Evolutionary conservation across 1,140 invertebrate genomes (phyloP), one percentile per base, ranked within the genome.

Genomic region (Drosophila saltans): DNA sequence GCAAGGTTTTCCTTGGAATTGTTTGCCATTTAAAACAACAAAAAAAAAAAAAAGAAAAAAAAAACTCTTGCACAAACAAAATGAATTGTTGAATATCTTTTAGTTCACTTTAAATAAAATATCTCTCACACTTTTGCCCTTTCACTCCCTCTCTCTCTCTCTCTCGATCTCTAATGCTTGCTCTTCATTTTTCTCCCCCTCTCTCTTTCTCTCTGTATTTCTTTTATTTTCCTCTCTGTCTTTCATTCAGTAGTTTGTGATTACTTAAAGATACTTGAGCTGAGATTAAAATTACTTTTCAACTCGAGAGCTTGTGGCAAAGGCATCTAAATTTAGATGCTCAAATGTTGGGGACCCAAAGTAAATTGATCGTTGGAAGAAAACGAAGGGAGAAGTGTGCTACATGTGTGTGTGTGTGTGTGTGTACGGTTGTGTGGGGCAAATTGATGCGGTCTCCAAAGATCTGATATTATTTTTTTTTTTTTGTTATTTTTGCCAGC

Each of bases 251-350:
- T 52, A 21, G 43, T 45, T 52, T 52, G 45, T 26, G 45, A 52
- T 52, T 52, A 39, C 56, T 36, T 28, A 28, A 52, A 64, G 62
- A 55, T 43, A 78, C 65, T 74, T 75, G 70, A 86, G 81, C 62
- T 68, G 75, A 72, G 78, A 81, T 86, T 71, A 57, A 75, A 75
- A 78, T 72, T 77, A 85, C 39, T 40, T 9, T 11, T 43, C 55
- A 57, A 66, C 33, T 36, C 16, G 36, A 55, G 36, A 55, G 56
- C 11, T 61, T 40, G 52, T 21, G 63, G 41, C 41, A 24, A 59
- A 61, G 63, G 60, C 65, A 69, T 67, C 66, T 84, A 84, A 85
- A 69, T 84, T 84, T 65, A 85, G 81, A 41, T 57, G 43, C 45
- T 45, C n/a, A 45, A 45, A 56, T 10, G 57, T 1, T 36, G 24